Evolutionary conservation across 2,888 invertebrate genomes (phyloP), one percentile per base, ranked within the genome.

Genomic region (Choreutis nemorana): DNA sequence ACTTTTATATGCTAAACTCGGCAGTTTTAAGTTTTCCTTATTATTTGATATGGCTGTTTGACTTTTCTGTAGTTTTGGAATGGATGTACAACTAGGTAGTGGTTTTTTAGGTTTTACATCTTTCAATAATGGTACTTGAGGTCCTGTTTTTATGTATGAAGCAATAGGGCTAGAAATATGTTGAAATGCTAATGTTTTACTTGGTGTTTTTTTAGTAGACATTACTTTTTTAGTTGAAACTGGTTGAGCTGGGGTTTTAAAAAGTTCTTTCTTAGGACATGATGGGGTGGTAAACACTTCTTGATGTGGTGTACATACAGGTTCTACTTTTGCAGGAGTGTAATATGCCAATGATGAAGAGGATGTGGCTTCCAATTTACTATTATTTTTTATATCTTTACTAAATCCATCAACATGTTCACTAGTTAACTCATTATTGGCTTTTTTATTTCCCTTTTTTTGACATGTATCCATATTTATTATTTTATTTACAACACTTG

Each of bases 101-200:
- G 62, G 59, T 36, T 60, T 70, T 23, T 50, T 57, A n/a, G 64
- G 66, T 21, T 50, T 49, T 0, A 73, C 50, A 48, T 64, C 52
- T 44, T 57, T 61, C 1, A 70, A 38, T 14, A 68, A 39, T 30
- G 67, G 63, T 13, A 47, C 55, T 41, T 59, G 55, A 3, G 71
- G 65, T 18, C 55, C 44, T 16, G 64, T 56, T 16, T 63, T 66
- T 4, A 75, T 73, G 25, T 73, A 75, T 29, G 58, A 52, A 22
- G 71, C 71, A 18, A 75, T 55, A 24, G 75, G 75, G 45, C 75
- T 75, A 14, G 46, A 41, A 18, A 73, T 60, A 33, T 73, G 59
- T 33, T 64, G 49, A 39, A 58, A 72, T 16, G 41, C 41, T 39
- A 55, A 55, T 25, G 35, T 37, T 44, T 44, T 57, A 14, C 35